Conservation (phyloP, 1,140 invertebrate genomes). For the Eumeta japonica region DNA sequence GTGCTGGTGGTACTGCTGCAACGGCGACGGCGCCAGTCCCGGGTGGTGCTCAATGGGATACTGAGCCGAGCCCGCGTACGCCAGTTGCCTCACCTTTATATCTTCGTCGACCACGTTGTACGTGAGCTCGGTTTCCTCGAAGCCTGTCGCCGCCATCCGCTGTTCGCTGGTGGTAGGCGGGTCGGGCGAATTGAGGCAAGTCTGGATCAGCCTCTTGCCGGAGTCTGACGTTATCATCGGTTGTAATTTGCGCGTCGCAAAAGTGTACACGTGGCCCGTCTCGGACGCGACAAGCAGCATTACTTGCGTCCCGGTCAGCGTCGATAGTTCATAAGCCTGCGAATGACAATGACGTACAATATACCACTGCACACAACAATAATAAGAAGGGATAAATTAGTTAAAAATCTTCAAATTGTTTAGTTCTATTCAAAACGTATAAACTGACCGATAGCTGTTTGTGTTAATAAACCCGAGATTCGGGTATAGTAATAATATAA, state of each 20-base stretch:
- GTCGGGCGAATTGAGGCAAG: slow-evolving; percentile 97
- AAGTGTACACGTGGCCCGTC: slow-evolving; percentile 99
- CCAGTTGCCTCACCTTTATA: slow-evolving; percentile 94
- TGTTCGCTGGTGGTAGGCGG: slow-evolving; percentile 83
- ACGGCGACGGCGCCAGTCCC: slow-evolving; percentile 59
- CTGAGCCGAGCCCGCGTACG: slow-evolving; percentile 72
- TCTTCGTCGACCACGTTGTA: slow-evolving; percentile 94
- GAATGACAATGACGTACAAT: slow-evolving; percentile 15
- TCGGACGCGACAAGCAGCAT: slow-evolving; percentile 95
- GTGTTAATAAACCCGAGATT: background rate
- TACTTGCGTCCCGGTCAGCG: slow-evolving; percentile 98
- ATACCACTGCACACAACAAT: too few relatives aligned
- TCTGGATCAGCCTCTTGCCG: slow-evolving; percentile 97
- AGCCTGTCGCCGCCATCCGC: slow-evolving; percentile 96
- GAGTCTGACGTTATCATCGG: slow-evolving; percentile 99
- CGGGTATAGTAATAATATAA: too few relatives aligned
- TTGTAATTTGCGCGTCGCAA: slow-evolving; percentile 97
- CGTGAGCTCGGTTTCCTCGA: slow-evolving; percentile 96
- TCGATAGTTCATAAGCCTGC: slow-evolving; percentile 98
- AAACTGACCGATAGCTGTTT: too few relatives aligned
- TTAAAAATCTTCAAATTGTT: too few relatives aligned
- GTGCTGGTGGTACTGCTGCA: slow-evolving; percentile 58
- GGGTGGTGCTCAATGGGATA: slow-evolving; percentile 63
- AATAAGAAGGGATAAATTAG: too few relatives aligned
- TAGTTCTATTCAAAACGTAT: too few relatives aligned